Evolutionary conservation across 2,888 invertebrate species (phyloP).

Genomic region (Limnephilus rhombicus): DNA sequence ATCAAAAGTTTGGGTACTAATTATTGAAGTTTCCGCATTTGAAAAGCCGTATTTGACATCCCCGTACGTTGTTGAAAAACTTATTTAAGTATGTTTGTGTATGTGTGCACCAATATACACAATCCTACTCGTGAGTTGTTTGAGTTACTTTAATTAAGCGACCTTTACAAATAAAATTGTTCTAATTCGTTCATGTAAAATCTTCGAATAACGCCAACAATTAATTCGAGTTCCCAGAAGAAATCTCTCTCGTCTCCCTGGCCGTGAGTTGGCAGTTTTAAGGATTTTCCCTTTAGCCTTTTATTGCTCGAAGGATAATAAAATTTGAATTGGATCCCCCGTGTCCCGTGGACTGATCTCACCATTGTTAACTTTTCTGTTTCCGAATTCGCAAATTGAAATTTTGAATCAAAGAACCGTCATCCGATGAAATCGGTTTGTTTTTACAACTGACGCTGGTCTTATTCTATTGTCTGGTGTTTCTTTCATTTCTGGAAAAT

Average conservation of each 20-base stretch:
- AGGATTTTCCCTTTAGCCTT: slow-evolving; percentile 32
- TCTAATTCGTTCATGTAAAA: no score
- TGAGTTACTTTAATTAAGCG: no score
- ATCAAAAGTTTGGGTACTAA: background rate
- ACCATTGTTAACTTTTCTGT: slow-evolving; percentile 41
- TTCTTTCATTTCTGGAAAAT: background rate
- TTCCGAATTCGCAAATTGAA: slow-evolving; percentile 43
- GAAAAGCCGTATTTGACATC: background rate
- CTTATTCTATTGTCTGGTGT: background rate
- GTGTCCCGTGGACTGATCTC: slow-evolving; percentile 40
- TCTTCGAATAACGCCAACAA: background rate
- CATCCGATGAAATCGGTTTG: background rate
- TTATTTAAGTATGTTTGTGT: background rate
- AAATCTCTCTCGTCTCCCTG: background rate
- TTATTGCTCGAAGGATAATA: slow-evolving; percentile 48
- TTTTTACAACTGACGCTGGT: background rate
- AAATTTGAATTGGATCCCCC: slow-evolving; percentile 48
- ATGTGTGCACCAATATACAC: no score
- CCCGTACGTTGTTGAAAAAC: background rate
- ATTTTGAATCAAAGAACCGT: slow-evolving; percentile 34
- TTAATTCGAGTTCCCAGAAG: background rate
- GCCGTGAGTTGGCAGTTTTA: slow-evolving; percentile 8
- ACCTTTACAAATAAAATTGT: no score
- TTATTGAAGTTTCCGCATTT: background rate
- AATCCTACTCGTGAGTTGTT: no score